phyloP scores from a whole-genome alignment of 2,888 invertebrate genomes.

The Peribatodes rhomboidaria region DNA sequence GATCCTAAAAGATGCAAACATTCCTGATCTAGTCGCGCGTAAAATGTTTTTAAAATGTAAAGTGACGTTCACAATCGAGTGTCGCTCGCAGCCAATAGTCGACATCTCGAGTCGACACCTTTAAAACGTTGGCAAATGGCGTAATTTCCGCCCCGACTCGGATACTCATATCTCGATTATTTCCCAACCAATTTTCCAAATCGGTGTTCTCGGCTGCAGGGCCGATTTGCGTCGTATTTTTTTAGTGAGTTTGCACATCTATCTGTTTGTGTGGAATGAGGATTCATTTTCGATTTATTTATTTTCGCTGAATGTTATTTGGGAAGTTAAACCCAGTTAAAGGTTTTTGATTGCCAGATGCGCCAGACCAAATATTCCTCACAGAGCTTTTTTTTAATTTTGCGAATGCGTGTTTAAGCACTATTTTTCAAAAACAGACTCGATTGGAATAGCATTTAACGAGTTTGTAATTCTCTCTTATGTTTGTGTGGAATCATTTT shows the following conservation, averaged over 20 bases:
- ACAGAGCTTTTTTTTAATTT: too few species aligned
- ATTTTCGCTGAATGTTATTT: neutral
- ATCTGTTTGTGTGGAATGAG: neutral
- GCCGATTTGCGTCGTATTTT: slow-evolving; percentile 58
- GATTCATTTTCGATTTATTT: neutral
- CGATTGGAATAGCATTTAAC: too few species aligned
- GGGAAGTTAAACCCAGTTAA: neutral
- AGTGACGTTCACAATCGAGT: slow-evolving; percentile 17
- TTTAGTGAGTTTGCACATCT: slow-evolving; percentile 28
- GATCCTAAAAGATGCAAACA: neutral
- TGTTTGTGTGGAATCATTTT: too few species aligned
- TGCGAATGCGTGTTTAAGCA: too few species aligned
- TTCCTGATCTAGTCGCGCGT: neutral
- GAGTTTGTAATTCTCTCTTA: too few species aligned
- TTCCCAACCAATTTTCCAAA: slow-evolving; percentile 70
- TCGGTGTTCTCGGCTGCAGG: slow-evolving; percentile 56
- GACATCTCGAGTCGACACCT: slow-evolving; percentile 46
- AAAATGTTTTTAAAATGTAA: neutral
- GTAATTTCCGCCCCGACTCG: slow-evolving; percentile 74
- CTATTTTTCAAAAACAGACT: too few species aligned
- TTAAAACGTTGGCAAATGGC: slow-evolving; percentile 73
- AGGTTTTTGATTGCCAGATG: neutral
- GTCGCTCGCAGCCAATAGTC: slow-evolving; percentile 16
- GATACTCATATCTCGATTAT: slow-evolving; percentile 73
- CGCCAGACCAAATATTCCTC: too few species aligned